phyloP scores from a whole-genome alignment of 2,797 vertebrate species.

The Momotus momota region DNA sequence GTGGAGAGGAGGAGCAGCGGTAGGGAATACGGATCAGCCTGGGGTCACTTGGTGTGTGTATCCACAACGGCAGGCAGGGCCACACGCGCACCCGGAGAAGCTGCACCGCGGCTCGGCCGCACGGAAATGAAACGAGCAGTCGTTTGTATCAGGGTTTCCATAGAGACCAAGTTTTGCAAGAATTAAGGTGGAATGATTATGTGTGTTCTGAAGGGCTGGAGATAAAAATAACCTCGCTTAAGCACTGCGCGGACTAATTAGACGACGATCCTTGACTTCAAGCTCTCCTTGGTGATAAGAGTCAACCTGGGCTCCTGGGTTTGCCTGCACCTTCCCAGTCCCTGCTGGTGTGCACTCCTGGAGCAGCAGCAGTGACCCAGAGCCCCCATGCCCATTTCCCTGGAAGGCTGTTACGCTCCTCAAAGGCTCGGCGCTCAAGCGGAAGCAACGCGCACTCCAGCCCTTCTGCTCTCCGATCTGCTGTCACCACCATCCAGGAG shows the following conservation, averaged over 20 bases:
- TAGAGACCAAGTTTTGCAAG: conserved; percentile 62
- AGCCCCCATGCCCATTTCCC: background rate
- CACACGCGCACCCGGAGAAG: background rate
- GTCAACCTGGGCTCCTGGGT: background rate
- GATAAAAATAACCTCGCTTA: conserved; percentile 72
- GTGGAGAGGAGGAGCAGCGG: background rate
- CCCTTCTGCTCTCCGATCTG: background rate
- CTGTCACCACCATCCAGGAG: background rate
- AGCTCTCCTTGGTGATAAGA: background rate
- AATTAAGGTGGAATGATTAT: conserved; percentile 59
- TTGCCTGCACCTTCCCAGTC: background rate
- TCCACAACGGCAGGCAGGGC: background rate
- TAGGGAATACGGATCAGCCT: background rate
- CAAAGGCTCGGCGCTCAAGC: background rate
- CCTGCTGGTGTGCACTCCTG: background rate
- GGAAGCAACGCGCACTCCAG: background rate
- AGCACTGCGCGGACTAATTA: conserved; percentile 34
- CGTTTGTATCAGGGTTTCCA: conserved; percentile 66
- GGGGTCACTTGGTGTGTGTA: background rate
- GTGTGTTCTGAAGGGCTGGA: conserved; percentile 43
- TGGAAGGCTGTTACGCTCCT: background rate
- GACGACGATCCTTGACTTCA: conserved; percentile 2
- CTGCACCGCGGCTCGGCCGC: background rate
- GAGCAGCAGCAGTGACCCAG: background rate
- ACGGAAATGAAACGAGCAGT: background rate